Conservation (phyloP, 2,797 vertebrate species). For the Gastrophryne carolinensis region DNA sequence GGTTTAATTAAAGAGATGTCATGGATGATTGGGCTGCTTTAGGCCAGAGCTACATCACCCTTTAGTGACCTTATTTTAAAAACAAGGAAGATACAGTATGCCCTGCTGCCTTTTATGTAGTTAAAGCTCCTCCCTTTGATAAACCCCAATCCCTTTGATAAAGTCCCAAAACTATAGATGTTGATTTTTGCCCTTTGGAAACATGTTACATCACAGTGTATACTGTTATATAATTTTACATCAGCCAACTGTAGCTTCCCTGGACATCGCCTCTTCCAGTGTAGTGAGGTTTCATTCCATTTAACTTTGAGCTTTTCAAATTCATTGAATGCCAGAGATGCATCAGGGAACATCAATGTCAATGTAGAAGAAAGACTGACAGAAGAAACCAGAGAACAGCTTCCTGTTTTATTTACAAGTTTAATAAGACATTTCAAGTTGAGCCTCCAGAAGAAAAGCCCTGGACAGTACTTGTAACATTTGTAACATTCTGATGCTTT, state of each 20-base stretch:
- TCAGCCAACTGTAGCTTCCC: neutral
- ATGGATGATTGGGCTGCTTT: too few relatives aligned
- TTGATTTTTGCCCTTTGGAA: too few relatives aligned
- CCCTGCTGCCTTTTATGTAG: too few relatives aligned
- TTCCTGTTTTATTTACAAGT: neutral
- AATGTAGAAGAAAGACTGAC: neutral
- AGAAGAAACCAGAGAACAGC: neutral
- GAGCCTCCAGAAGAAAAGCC: neutral
- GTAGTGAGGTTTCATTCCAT: neutral
- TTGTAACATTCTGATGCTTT: neutral
- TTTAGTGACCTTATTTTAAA: too few relatives aligned
- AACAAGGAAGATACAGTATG: too few relatives aligned
- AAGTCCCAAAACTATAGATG: too few relatives aligned
- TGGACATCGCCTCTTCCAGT: neutral
- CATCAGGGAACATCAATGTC: neutral
- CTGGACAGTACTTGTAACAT: neutral
- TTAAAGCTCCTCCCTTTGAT: too few relatives aligned
- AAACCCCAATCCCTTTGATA: too few relatives aligned
- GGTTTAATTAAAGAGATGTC: too few relatives aligned
- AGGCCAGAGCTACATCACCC: too few relatives aligned
- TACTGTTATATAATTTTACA: neutral
- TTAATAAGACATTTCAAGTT: neutral
- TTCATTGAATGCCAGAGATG: neutral
- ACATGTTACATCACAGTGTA: neutral
- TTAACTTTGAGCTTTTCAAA: neutral